Percentiles rank a stretch among this genome's conserved stretches.
These are phyloP conservation scores for Pygmarrhopalites habei DNA, from an alignment of 1,140 invertebrate species.

Conservation along the genomic window DNA sequence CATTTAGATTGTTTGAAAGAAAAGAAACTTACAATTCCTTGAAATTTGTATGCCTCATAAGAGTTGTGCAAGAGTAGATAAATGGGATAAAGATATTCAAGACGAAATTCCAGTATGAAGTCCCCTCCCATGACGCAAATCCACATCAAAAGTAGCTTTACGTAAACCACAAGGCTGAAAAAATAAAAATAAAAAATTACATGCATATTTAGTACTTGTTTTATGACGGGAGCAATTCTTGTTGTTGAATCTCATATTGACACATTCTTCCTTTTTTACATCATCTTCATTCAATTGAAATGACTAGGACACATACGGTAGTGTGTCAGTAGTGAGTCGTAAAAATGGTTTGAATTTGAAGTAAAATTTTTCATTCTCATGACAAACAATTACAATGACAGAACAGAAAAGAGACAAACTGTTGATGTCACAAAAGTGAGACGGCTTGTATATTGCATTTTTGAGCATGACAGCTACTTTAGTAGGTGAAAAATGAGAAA, in stretches of 20 bases:
- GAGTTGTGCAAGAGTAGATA: conserved; percentile 93
- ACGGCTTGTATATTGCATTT: not conserved
- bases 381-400: not conserved
- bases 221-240: not conserved
- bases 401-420: not conserved
- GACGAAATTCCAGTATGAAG: conserved; percentile 95
- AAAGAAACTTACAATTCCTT: conserved; percentile 79
- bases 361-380: not conserved
- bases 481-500: not conserved
- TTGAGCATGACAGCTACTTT: not conserved
- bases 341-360: not conserved
- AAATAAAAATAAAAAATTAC: conserved; percentile 1
- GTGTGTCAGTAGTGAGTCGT: not conserved
- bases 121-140: conserved; percentile 89
- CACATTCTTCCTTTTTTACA: not conserved
- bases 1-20: too few relatives aligned
- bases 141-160: conserved; percentile 95
- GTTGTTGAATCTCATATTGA: not conserved
- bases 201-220: too few relatives aligned
- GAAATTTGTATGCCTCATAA: conserved; percentile 97
- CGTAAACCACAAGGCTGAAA: conserved; percentile 81
- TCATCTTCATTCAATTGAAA: not conserved
- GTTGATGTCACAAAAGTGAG: not conserved
- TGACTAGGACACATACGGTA: not conserved
- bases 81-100: conserved; percentile 98